Evolutionary conservation across 2,797 vertebrate species (phyloP), one percentile per base, ranked within the genome.

Genomic region (Onychomys torridus): DNA sequence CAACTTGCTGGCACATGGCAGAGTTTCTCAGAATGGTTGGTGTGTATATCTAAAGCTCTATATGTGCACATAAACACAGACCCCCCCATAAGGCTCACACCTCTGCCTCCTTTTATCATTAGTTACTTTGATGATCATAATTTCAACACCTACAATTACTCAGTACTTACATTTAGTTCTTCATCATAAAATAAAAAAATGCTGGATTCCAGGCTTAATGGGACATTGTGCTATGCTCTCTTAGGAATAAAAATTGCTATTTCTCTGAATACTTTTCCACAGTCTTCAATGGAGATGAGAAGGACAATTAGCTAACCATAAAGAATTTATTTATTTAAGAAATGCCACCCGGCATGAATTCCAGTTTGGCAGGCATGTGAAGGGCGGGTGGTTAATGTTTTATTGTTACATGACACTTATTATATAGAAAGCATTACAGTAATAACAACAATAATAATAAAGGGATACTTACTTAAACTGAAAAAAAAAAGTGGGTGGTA

Each of bases 311-410:
- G 87, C 63, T 32, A 88, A 88, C 21, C 40, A 61, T 77, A 95
- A 95, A 89, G 78, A 89, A 96, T 52, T 91, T 19, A 92, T 94
- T 97, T 96, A 93, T 90, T 96, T 90, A 25, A 85, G 90, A 86
- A 93, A 89, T 63, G 90, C 34, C 29, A 63, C 46, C 7, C 21
- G 61, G 52, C 49, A 57, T 81, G 25, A 43, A 37, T 17, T 65
- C 55, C 40, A 57, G 23, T 79, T 81, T 81, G 67, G 82, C 52
- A 89, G 63, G 52, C 34, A 93, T 57, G 46, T 10, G 25, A 95
- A 95, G 34, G 63, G 65, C 25, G 0, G 25, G 69, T 8, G 43
- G 46, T n/a, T 85, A 73, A 90, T 90, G 34, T 67, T 96, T 92
- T 92, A 90, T 90, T 88, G 69, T 73, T 65, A 57, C 46, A 65